phyloP scores from a whole-genome alignment of 2,888 invertebrate genomes.

The Pseudococcus longispinus region DNA sequence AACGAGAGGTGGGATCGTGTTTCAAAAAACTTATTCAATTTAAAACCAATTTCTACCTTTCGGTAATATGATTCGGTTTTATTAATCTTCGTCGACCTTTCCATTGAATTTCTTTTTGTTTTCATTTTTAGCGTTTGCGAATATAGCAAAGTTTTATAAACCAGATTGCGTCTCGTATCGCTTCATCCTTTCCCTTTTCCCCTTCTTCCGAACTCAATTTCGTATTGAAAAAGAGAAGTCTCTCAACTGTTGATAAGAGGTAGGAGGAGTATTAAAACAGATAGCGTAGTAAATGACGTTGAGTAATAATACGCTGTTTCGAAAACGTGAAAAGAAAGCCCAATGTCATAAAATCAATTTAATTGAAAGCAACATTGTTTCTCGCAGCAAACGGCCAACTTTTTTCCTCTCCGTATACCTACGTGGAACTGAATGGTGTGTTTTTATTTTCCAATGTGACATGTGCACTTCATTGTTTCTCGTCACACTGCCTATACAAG shows the following conservation, averaged over 20 bases:
- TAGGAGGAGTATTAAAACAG: slow-evolving; percentile 35
- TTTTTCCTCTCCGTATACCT: background rate
- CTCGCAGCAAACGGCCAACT: slow-evolving; percentile 33
- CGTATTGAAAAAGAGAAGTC: slow-evolving; percentile 28
- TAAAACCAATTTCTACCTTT: slow-evolving; percentile 34
- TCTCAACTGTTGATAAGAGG: slow-evolving; percentile 36
- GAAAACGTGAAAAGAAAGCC: slow-evolving; percentile 53
- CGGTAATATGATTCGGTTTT: slow-evolving; percentile 39
- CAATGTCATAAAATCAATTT: slow-evolving; percentile 56
- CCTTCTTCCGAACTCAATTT: background rate
- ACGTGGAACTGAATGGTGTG: slow-evolving; percentile 10
- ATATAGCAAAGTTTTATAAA: slow-evolving; percentile 26
- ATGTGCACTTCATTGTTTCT: slow-evolving; percentile 31
- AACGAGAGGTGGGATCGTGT: background rate
- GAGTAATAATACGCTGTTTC: slow-evolving; percentile 47
- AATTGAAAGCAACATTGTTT: slow-evolving; percentile 55
- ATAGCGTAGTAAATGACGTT: slow-evolving; percentile 45
- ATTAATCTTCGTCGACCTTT: slow-evolving; percentile 40
- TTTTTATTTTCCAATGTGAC: slow-evolving; percentile 36
- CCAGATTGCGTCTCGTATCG: background rate
- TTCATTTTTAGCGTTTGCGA: slow-evolving; percentile 10
- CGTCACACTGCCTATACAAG: slow-evolving; percentile 18
- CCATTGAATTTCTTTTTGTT: slow-evolving; percentile 30
- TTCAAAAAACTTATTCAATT: slow-evolving; percentile 44
- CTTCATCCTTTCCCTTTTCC: background rate